A percentile compares a stretch with the other conserved stretches of the same genome.
phyloP scores from a whole-genome alignment of 2,888 invertebrate species.

The Ichneumon xanthorius region DNA sequence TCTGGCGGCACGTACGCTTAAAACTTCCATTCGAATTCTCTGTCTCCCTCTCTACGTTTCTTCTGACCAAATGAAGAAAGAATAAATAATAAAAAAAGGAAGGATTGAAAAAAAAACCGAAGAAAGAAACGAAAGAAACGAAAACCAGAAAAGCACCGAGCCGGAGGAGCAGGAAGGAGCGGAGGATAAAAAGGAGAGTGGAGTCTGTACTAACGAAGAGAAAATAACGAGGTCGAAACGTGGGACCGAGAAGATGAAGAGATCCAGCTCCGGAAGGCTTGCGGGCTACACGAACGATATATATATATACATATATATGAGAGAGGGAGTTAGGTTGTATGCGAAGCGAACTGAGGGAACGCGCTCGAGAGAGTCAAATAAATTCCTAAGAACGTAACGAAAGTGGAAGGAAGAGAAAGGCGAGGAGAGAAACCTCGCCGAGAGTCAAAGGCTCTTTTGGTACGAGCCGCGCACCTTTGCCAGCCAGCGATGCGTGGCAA shows the following conservation, averaged over 20 bases:
- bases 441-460: slow-evolving; percentile 57
- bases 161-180: slow-evolving; percentile 7
- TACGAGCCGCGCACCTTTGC: slow-evolving; percentile 53
- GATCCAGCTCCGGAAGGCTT: slow-evolving; percentile 53
- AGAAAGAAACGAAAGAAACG: slow-evolving; percentile 14
- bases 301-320: slow-evolving; percentile 4
- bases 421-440: slow-evolving; percentile 31
- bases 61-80: slow-evolving; percentile 37
- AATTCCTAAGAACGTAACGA: slow-evolving; percentile 49
- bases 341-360: slow-evolving; percentile 7
- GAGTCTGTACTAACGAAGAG: slow-evolving; percentile 65
- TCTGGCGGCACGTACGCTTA: slow-evolving; percentile 47
- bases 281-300: slow-evolving; percentile 29
- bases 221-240: slow-evolving; percentile 68
- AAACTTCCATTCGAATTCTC: slow-evolving; percentile 15
- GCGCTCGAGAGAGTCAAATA: slow-evolving; percentile 48
- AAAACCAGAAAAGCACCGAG: slow-evolving; percentile 21
- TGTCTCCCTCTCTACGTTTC: background rate
- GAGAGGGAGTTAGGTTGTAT: slow-evolving; percentile 11
- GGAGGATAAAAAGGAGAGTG: slow-evolving; percentile 35
- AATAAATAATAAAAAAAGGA: slow-evolving; percentile 19
- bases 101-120: background rate
- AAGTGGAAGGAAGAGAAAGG: slow-evolving; percentile 44
- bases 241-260: slow-evolving; percentile 66
- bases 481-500: slow-evolving; percentile 51